These are phyloP conservation scores for Epiblema foenella DNA, from an alignment of 2,888 invertebrate species.

Conservation along the genomic window DNA sequence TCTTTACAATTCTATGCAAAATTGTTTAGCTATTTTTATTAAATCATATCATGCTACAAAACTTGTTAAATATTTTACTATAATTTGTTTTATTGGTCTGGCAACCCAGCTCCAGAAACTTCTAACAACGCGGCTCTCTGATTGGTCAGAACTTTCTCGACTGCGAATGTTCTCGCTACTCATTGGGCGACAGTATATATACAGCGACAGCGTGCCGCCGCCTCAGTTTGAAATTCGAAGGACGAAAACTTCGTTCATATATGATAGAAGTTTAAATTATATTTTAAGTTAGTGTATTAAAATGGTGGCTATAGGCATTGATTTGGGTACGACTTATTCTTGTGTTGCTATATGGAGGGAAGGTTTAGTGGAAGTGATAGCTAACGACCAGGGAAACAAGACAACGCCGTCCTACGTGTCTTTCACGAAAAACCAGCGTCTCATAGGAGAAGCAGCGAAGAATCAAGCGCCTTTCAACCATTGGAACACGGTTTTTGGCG, in stretches of 20 bases:
- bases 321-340: conserved; percentile 70
- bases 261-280: neutral
- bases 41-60: neutral
- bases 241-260: conserved; percentile 13
- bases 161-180: conserved; percentile 62
- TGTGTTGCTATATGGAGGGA: conserved; percentile 72
- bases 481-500: conserved; percentile 67
- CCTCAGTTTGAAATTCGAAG: conserved; percentile 50
- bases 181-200: conserved; percentile 68
- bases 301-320: conserved; percentile 73
- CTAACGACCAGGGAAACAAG: conserved; percentile 66
- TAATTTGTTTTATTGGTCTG: conserved; percentile 46
- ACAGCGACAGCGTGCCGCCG: conserved; percentile 52
- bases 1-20: no score
- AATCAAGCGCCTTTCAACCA: conserved; percentile 66
- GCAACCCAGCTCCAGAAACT: conserved; percentile 63
- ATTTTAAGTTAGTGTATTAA: conserved; percentile 41
- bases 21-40: no score
- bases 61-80: neutral
- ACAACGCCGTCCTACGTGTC: conserved; percentile 71
- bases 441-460: conserved; percentile 71
- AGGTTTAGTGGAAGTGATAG: conserved; percentile 66
- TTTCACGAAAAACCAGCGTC: conserved; percentile 62
- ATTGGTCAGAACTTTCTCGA: conserved; percentile 59
- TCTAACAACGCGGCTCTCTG: conserved; percentile 52